Conservation (phyloP, 2,888 invertebrate genomes). For the Timema podura region DNA sequence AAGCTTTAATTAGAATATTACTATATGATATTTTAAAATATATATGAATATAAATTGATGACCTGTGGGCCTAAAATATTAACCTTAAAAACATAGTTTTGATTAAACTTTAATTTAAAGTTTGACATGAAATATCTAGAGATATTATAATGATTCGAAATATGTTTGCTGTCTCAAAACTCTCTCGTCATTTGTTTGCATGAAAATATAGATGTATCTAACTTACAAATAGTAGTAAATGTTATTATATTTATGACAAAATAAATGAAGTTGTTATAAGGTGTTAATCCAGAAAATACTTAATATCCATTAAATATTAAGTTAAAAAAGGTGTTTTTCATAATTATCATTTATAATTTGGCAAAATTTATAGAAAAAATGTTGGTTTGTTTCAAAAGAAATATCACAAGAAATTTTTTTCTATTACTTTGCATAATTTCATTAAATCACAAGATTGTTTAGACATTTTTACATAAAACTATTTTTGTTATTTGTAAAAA, state of each 20-base stretch:
- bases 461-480: not conserved
- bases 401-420: not conserved
- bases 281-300: not conserved
- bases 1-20: no score
- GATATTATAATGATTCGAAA: not conserved
- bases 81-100: slow-evolving; percentile 6
- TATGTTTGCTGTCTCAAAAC: not conserved
- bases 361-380: not conserved
- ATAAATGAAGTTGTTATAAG: not conserved
- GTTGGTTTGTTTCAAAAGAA: not conserved
- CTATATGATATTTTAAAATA: no score
- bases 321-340: not conserved
- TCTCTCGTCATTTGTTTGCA: not conserved
- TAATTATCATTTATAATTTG: not conserved
- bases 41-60: not conserved
- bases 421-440: not conserved
- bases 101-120: not conserved
- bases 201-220: not conserved
- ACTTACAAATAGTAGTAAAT: not conserved
- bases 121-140: slow-evolving; percentile 4
- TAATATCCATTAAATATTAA: not conserved
- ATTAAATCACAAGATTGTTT: not conserved
- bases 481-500: not conserved
- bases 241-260: not conserved
- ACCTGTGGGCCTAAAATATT: not conserved